Evolutionary conservation across 2,113 vertebrate species (phyloP).

Genomic region (Bos javanicus): DNA sequence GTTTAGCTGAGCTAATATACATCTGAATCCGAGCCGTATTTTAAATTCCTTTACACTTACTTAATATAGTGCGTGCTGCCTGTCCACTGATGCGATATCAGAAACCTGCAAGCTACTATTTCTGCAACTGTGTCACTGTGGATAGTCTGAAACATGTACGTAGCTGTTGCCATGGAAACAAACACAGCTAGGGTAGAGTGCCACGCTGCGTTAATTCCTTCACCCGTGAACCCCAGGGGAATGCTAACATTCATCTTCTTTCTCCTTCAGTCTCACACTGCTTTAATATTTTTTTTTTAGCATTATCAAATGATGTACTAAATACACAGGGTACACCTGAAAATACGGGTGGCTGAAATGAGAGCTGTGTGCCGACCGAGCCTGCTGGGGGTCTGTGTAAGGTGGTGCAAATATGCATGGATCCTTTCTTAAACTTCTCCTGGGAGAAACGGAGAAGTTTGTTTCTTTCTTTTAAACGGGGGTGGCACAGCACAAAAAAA

Average conservation of each 20-base stretch:
- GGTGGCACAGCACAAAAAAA: not conserved
- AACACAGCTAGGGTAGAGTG: slow-evolving; percentile 85
- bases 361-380: not conserved
- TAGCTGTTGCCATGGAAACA: slow-evolving; percentile 86
- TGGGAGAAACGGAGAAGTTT: slow-evolving; percentile 56
- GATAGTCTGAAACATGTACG: slow-evolving; percentile 83
- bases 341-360: slow-evolving; percentile 35
- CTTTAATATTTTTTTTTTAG: slow-evolving; percentile 76
- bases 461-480: not conserved
- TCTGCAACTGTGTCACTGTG: slow-evolving; percentile 85
- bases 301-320: slow-evolving; percentile 78
- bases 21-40: slow-evolving; percentile 69
- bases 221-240: slow-evolving; percentile 87
- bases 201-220: slow-evolving; percentile 88
- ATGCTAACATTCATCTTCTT: slow-evolving; percentile 84
- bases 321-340: slow-evolving; percentile 70
- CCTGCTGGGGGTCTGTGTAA: not conserved
- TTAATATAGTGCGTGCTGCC: slow-evolving; percentile 77
- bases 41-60: slow-evolving; percentile 80
- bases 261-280: slow-evolving; percentile 78
- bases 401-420: not conserved
- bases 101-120: slow-evolving; percentile 82
- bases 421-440: slow-evolving; percentile 55
- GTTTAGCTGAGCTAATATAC: slow-evolving; percentile 36
- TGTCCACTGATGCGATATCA: slow-evolving; percentile 80